phyloP scores from a whole-genome alignment of 1,140 invertebrate species.

The Scylla paramamosain region DNA sequence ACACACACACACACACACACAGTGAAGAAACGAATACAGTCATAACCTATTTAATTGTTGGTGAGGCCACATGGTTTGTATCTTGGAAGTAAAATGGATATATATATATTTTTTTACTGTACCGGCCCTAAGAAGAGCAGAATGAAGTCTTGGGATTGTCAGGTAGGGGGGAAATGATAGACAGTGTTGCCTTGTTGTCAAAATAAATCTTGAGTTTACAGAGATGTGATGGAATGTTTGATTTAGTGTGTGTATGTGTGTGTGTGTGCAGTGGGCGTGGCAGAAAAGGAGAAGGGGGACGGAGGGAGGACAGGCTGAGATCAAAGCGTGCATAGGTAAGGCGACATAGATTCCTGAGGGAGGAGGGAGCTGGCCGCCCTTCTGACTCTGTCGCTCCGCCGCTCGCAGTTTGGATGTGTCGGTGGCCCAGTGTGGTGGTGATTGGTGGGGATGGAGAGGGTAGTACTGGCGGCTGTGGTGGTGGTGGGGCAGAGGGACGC shows the following conservation, averaged over 20 bases:
- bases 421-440: background rate
- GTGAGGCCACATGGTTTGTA: too few species aligned
- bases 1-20: constrained; percentile 3
- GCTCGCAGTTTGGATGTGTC: background rate
- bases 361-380: background rate
- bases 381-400: background rate
- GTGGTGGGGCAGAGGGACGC: background rate
- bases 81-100: too few species aligned
- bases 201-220: too few species aligned
- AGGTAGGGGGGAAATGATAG: too few species aligned
- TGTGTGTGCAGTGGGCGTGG: background rate
- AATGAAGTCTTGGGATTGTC: too few species aligned
- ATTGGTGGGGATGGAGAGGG: background rate
- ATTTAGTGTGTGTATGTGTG: background rate
- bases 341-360: background rate
- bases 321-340: background rate
- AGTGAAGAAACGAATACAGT: too few species aligned
- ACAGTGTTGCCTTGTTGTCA: too few species aligned
- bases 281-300: background rate
- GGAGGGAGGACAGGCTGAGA: background rate
- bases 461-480: background rate
- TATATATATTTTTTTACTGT: too few species aligned
- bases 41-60: too few species aligned
- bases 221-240: background rate
- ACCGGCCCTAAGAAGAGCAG: too few species aligned